These are phyloP conservation scores for Acomys russatus DNA, from an alignment of 2,797 vertebrate genomes.

Conservation along the genomic window DNA sequence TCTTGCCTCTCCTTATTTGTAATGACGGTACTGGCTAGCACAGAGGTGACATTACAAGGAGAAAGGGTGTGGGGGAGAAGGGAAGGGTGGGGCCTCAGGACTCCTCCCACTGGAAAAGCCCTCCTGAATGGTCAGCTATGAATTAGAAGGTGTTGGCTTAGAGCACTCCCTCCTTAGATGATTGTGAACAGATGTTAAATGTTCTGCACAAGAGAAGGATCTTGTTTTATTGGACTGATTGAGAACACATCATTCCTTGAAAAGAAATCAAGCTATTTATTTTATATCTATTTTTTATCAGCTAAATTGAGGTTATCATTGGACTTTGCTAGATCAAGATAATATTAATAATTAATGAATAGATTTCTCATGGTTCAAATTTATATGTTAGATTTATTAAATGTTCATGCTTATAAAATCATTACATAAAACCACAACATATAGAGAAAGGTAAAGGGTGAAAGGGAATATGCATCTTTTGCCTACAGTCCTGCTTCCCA, in stretches of 20 bases:
- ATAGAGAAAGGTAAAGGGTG: conserved; percentile 40
- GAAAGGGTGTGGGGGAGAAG: not conserved
- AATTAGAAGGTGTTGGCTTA: no score
- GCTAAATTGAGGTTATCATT: conserved; percentile 20
- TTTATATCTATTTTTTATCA: not conserved
- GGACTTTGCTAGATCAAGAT: conserved; percentile 22
- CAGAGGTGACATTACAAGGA: not conserved
- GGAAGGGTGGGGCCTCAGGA: not conserved
- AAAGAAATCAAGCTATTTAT: conserved; percentile 20
- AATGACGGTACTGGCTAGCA: not conserved
- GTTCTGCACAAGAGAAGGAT: conserved; percentile 18
- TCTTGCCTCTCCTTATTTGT: not conserved
- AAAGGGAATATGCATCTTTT: not conserved
- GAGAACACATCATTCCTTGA: conserved; percentile 35
- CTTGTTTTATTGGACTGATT: conserved; percentile 21
- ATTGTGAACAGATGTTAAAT: not conserved
- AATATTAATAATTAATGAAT: not conserved
- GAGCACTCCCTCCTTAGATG: no score
- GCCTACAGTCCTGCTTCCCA: not conserved
- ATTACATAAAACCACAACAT: conserved; percentile 37
- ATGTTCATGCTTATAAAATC: conserved; percentile 39
- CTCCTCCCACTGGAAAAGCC: no score
- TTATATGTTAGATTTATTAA: conserved; percentile 7
- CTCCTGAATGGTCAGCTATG: no score
- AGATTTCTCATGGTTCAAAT: conserved; percentile 46